Evolutionary conservation across 2,888 invertebrate genomes (phyloP).

Genomic region (Drymonia ruficornis): DNA sequence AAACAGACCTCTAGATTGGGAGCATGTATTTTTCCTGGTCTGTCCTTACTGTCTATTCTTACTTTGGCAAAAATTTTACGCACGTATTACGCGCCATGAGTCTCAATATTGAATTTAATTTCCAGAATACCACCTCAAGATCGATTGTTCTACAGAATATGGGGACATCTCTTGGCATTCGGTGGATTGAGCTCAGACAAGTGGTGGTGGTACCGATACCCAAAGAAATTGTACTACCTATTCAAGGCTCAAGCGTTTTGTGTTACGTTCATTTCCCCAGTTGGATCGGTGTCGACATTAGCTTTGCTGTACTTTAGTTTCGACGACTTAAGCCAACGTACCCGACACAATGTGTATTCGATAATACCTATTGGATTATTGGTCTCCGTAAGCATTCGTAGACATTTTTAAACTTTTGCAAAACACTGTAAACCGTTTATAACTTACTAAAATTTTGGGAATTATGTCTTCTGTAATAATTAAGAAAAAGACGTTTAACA

Average conservation of each 20-base stretch:
- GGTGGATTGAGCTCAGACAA: background rate
- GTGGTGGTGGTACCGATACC: background rate
- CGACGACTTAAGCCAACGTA: background rate
- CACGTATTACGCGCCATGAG: too few species aligned
- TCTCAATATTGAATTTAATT: background rate
- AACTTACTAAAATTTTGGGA: too few species aligned
- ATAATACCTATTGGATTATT: background rate
- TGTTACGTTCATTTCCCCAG: background rate
- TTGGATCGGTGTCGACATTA: background rate
- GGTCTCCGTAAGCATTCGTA: background rate
- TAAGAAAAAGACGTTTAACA: too few species aligned
- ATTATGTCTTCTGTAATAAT: too few species aligned
- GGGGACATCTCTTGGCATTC: background rate
- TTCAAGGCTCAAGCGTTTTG: background rate
- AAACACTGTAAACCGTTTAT: too few species aligned
- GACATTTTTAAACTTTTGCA: too few species aligned
- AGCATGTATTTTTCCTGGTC: too few species aligned
- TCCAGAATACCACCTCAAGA: background rate
- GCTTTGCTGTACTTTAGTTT: background rate
- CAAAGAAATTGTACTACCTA: background rate
- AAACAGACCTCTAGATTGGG: too few species aligned
- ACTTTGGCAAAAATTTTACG: too few species aligned
- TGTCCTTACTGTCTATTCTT: too few species aligned
- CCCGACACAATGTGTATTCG: background rate
- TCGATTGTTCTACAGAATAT: background rate